Conservation (phyloP, 1,140 invertebrate genomes). For the Drosophila rufa region DNA sequence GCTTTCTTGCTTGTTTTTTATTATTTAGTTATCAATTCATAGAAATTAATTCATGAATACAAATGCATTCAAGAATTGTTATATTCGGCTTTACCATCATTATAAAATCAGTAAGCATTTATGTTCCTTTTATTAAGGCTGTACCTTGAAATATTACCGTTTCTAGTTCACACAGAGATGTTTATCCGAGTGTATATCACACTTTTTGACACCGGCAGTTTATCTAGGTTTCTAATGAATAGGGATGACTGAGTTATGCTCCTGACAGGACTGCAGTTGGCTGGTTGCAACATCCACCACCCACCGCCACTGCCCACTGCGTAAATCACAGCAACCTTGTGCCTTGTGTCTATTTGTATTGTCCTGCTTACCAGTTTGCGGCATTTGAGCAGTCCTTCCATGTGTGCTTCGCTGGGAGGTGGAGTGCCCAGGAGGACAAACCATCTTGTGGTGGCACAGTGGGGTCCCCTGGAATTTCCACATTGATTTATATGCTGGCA, state of each 20-base stretch:
- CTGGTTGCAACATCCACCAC: conserved; percentile 6
- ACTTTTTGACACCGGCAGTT: conserved; percentile 30
- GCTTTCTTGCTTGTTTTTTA: no score
- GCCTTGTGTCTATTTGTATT: conserved; percentile 30
- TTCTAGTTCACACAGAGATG: neutral
- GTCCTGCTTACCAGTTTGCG: conserved; percentile 39
- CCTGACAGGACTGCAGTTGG: conserved; percentile 51
- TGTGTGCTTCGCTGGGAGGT: conserved; percentile 7
- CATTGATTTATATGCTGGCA: conserved; percentile 17
- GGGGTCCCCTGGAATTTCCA: conserved; percentile 3
- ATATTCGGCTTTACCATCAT: no score
- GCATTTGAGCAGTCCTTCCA: conserved; percentile 29
- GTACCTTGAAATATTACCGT: no score
- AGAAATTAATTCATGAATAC: no score
- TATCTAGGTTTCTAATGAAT: conserved; percentile 54
- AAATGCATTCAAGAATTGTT: neutral
- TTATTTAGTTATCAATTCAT: no score
- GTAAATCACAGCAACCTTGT: conserved; percentile 58
- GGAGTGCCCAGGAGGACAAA: neutral
- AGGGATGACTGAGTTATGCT: conserved; percentile 44
- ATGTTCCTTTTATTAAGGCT: no score
- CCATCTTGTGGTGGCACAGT: conserved; percentile 23
- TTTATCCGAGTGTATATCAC: neutral
- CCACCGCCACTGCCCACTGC: conserved; percentile 6
- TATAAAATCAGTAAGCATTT: neutral